These are phyloP conservation scores for Garra rufa DNA, from an alignment of 2,113 vertebrate species.

Conservation along the genomic window DNA sequence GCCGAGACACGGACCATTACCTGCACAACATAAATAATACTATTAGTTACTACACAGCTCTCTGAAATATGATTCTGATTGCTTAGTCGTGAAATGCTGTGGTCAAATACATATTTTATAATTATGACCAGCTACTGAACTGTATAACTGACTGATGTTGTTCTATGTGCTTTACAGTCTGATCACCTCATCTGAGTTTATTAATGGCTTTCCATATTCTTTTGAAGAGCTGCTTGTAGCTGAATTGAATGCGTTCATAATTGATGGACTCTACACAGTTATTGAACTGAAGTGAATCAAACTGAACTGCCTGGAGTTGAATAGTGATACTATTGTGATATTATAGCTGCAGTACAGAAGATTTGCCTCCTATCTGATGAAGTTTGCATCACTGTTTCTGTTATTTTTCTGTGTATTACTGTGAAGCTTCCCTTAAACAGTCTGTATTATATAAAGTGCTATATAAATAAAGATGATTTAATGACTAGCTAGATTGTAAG, in stretches of 20 bases:
- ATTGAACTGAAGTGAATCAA: no score
- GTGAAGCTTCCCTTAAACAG: neutral
- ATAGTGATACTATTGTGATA: no score
- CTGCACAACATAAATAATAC: slow-evolving; percentile 59
- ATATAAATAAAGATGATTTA: no score
- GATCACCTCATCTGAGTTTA: neutral
- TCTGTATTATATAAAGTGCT: neutral
- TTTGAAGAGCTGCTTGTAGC: no score
- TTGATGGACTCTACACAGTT: no score
- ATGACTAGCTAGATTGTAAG: neutral
- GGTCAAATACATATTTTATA: neutral
- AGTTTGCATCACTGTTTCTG: no score
- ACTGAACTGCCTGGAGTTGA: neutral
- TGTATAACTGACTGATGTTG: neutral
- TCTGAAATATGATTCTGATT: neutral
- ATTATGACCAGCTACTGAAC: neutral
- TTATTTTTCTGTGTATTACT: neutral
- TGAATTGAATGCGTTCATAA: no score
- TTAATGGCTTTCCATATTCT: neutral
- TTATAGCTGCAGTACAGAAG: no score
- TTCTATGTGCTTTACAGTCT: neutral
- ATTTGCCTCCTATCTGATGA: no score
- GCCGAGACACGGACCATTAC: slow-evolving; percentile 76
- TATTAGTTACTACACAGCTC: neutral
- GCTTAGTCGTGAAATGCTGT: neutral